Conservation (phyloP, 2,888 invertebrate species). For the Helicoverpa assulta region DNA sequence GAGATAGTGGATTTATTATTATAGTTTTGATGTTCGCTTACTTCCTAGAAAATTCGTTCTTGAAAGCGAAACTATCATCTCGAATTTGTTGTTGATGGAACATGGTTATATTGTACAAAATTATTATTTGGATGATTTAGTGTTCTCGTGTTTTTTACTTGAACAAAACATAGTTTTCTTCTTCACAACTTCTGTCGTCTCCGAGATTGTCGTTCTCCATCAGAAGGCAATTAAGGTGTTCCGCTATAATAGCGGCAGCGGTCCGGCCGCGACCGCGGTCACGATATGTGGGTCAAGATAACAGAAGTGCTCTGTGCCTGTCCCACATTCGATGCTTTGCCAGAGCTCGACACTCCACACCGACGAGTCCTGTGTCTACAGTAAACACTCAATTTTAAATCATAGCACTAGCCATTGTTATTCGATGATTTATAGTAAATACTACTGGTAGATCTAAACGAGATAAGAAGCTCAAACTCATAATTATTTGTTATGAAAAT, state of each 20-base stretch:
- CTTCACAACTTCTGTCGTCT: constrained; percentile 26
- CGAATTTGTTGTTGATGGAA: neutral
- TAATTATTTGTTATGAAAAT: constrained; percentile 6
- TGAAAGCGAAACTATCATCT: neutral
- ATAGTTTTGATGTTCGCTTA: neutral
- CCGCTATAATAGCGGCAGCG: constrained; percentile 73
- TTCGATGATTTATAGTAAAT: too few species aligned
- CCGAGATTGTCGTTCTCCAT: constrained; percentile 53
- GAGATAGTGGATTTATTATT: constrained; percentile 22
- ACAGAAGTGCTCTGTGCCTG: constrained; percentile 77
- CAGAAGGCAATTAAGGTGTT: constrained; percentile 75
- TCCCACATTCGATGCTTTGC: constrained; percentile 71
- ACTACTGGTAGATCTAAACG: too few species aligned
- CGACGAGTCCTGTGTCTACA: constrained; percentile 39
- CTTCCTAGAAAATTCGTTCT: constrained; percentile 4
- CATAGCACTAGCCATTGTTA: neutral
- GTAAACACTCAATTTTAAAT: constrained; percentile 7
- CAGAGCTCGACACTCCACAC: constrained; percentile 43
- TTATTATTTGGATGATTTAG: neutral
- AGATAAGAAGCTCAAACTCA: neutral
- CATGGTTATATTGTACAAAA: neutral
- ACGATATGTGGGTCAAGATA: constrained; percentile 85
- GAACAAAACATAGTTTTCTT: constrained; percentile 12
- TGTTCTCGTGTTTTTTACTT: neutral
- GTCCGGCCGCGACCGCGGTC: constrained; percentile 79